A percentile compares a stretch with the other conserved stretches of the same genome.
Conservation (phyloP, 2,113 vertebrate genomes). For the Pogonocichla stellata region DNA sequence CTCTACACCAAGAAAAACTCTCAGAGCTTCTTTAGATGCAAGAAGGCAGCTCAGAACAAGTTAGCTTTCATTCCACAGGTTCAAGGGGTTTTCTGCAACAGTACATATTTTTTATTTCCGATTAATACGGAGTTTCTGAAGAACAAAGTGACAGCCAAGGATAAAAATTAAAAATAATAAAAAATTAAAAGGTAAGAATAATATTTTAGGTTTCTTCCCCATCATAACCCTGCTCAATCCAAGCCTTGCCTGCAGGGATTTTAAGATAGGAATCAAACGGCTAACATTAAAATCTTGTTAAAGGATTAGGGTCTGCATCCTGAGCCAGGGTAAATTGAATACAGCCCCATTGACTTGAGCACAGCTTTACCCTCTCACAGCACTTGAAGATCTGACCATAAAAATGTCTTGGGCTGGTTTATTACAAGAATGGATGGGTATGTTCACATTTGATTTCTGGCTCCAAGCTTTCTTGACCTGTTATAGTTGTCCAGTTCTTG, state of each 20-base stretch:
- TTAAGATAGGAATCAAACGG: slow-evolving; percentile 56
- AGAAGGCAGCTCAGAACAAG: neutral
- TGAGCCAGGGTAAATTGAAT: slow-evolving; percentile 33
- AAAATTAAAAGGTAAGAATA: neutral
- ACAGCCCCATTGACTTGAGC: slow-evolving; percentile 29
- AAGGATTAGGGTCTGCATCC: neutral
- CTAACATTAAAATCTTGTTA: slow-evolving; percentile 65
- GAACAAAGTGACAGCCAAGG: neutral
- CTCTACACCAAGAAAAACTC: neutral
- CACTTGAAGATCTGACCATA: neutral
- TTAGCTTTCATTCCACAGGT: neutral
- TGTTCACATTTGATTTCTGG: neutral
- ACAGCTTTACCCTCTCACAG: slow-evolving; percentile 13
- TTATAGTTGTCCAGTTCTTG: neutral
- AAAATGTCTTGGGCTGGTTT: slow-evolving; percentile 17
- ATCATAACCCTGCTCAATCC: neutral
- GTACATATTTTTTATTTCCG: neutral
- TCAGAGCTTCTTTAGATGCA: neutral
- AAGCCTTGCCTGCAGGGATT: slow-evolving; percentile 13
- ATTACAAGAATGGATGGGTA: neutral
- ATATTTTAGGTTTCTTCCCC: neutral
- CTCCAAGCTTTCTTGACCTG: neutral
- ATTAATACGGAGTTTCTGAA: neutral
- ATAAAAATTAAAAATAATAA: neutral
- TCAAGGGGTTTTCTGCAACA: neutral